Percentiles rank a stretch among this genome's conserved stretches.
phyloP scores from a whole-genome alignment of 30 jellyfish, hydroid and myxozoan genomes.

The Turritopsis dohrnii region DNA sequence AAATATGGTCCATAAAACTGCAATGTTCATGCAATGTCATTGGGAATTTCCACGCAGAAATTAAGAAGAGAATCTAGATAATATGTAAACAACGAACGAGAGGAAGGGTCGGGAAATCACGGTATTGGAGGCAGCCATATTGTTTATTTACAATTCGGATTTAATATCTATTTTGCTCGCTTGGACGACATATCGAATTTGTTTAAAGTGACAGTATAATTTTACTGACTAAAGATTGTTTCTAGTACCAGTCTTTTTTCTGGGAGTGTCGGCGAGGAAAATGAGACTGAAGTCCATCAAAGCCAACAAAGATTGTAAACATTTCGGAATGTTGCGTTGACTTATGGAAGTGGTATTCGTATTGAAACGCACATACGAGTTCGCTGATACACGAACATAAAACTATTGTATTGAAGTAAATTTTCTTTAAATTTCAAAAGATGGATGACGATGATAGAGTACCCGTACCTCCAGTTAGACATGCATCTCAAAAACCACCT shows the following conservation, averaged over 20 bases:
- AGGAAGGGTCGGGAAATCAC: background rate
- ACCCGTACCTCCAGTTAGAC: slow-evolving; percentile 97
- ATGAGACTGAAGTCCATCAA: background rate
- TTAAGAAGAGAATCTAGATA: background rate
- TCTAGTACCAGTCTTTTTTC: slow-evolving; percentile 42
- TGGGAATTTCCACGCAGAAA: background rate
- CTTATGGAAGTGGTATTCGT: background rate
- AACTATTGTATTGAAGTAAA: background rate
- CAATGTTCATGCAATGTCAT: too few species aligned
- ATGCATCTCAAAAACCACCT: slow-evolving; percentile 46
- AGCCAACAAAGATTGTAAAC: background rate
- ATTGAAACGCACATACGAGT: background rate
- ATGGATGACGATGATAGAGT: slow-evolving; percentile 66
- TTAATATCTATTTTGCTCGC: background rate
- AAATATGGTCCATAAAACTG: too few species aligned
- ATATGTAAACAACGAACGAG: background rate
- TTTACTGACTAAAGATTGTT: slow-evolving; percentile 12
- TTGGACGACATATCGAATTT: too few species aligned
- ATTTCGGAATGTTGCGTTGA: background rate
- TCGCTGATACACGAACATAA: background rate
- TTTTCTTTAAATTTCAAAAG: background rate
- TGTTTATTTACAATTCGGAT: background rate
- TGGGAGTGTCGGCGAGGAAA: slow-evolving; percentile 34
- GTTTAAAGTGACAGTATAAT: background rate
- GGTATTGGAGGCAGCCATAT: background rate